phyloP scores from a whole-genome alignment of 2,888 invertebrate species.

The Mechanitis mazaeus region DNA sequence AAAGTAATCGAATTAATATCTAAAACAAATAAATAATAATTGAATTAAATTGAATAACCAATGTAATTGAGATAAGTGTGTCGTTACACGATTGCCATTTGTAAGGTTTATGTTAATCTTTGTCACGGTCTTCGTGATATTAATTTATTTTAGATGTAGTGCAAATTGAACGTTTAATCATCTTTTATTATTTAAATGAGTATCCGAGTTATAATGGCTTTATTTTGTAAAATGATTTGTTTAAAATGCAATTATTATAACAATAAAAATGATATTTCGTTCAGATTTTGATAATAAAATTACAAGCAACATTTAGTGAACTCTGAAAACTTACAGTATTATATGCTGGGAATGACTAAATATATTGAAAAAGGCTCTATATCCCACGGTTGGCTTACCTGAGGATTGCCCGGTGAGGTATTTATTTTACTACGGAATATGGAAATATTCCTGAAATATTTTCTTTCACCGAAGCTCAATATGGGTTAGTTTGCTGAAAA shows the following conservation, averaged over 20 bases:
- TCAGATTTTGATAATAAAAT: no score
- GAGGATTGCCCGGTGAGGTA: no score
- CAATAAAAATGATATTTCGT: no score
- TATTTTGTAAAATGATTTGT: background rate
- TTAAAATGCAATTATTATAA: background rate
- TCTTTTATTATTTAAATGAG: slow-evolving; percentile 4
- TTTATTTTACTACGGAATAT: no score
- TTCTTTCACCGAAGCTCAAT: no score
- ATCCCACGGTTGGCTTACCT: no score
- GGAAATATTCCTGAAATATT: no score
- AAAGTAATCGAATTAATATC: slow-evolving; percentile 1
- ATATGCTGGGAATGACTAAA: no score
- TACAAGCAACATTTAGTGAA: no score
- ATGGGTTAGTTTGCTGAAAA: no score
- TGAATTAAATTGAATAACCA: background rate
- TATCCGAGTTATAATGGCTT: background rate
- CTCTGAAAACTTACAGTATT: no score
- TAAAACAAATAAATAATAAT: background rate
- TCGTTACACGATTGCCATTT: background rate
- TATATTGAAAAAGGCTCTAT: no score
- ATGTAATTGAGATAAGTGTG: background rate
- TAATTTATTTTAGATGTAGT: slow-evolving; percentile 6
- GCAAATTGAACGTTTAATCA: slow-evolving; percentile 5
- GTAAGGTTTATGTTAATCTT: slow-evolving; percentile 2
- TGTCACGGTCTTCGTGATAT: slow-evolving; percentile 7